Conservation (phyloP, 2,797 vertebrate species). For the Ceryle rudis region DNA sequence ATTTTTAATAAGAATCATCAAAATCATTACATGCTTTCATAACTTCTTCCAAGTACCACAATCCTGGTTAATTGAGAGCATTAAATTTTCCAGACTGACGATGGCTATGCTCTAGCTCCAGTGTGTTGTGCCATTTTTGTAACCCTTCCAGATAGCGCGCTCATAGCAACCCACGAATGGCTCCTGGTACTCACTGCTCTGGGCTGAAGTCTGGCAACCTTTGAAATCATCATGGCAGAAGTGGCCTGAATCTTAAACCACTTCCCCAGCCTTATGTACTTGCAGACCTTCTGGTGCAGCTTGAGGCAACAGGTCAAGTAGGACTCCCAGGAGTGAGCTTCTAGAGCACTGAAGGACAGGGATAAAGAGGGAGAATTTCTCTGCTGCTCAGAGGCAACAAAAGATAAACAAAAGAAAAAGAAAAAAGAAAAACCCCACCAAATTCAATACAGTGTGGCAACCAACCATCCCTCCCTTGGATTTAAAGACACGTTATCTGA, state of each 20-base stretch:
- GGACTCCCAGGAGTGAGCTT: conserved; percentile 30
- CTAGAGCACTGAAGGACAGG: conserved; percentile 44
- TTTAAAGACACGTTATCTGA: neutral
- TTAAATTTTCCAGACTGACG: neutral
- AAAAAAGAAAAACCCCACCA: too few relatives aligned
- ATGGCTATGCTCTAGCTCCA: neutral
- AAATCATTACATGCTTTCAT: neutral
- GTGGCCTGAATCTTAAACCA: conserved; percentile 60
- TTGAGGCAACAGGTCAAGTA: conserved; percentile 76
- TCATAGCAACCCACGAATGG: neutral
- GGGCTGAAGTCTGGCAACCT: neutral
- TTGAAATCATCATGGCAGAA: conserved; percentile 48
- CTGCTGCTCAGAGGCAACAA: neutral
- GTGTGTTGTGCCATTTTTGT: rapidly evolving
- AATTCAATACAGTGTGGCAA: neutral
- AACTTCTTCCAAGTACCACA: neutral
- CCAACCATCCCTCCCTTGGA: neutral
- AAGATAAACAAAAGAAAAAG: too few relatives aligned
- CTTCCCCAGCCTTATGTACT: rapidly evolving
- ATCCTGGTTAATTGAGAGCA: neutral
- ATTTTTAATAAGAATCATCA: neutral
- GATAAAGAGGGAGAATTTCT: neutral
- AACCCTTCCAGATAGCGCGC: neutral
- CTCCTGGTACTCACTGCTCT: conserved; percentile 17
- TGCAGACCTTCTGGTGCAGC: conserved; percentile 83